Percentiles rank a stretch among this genome's conserved stretches.
phyloP scores from a whole-genome alignment of 2,797 vertebrate species.

The Hapalemur alaotrensis region DNA sequence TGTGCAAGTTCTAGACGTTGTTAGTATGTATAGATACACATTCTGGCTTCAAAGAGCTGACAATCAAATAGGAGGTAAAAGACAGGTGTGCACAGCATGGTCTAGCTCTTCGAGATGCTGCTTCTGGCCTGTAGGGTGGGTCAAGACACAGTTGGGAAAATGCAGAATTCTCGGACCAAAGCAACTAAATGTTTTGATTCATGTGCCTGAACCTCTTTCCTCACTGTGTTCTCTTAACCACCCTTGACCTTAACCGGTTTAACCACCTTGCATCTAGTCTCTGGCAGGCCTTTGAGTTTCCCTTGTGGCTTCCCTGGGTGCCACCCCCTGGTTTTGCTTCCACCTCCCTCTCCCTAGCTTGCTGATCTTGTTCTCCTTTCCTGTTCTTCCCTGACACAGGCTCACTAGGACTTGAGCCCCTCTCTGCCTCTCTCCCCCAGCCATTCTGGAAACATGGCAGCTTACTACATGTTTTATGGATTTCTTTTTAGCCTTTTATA shows the following conservation, averaged over 20 bases:
- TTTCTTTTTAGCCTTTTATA: constrained; percentile 66
- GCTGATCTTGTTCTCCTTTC: not conserved
- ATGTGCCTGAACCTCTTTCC: not conserved
- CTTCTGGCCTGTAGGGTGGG: not conserved
- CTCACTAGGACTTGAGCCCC: not conserved
- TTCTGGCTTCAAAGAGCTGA: not conserved
- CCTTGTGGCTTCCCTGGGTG: not conserved
- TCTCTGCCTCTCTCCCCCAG: not conserved
- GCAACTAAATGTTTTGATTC: not conserved
- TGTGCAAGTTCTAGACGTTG: not conserved
- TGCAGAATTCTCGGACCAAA: not conserved
- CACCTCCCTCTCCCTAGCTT: not conserved
- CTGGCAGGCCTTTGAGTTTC: not conserved
- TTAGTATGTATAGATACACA: not conserved
- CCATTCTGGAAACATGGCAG: not conserved
- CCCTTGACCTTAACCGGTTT: not conserved
- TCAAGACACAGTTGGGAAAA: not conserved
- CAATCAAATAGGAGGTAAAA: not conserved
- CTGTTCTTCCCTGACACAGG: not conserved
- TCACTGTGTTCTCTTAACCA: not conserved
- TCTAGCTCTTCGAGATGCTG: not conserved
- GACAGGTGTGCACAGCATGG: not conserved
- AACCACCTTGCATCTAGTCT: not conserved
- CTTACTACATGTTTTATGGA: constrained; percentile 30
- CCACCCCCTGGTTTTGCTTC: not conserved